Evolutionary conservation across 1,140 invertebrate genomes (phyloP).

Genomic region (Drosophila watanabei): DNA sequence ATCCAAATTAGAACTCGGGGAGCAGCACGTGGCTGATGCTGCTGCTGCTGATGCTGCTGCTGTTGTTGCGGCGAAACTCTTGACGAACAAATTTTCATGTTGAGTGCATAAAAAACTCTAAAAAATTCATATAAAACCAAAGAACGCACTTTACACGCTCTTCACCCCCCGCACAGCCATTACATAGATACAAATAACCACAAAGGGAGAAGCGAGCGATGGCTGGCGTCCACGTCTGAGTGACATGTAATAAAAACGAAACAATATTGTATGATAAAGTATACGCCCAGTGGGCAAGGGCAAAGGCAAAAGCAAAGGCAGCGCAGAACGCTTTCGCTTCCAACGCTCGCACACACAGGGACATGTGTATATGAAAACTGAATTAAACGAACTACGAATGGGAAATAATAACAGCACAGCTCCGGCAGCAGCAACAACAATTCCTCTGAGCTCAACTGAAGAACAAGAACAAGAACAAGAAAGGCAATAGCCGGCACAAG

Average conservation of each 20-base stretch:
- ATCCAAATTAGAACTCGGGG: constrained; percentile 69
- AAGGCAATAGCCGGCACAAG: constrained; percentile 73
- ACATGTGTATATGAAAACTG: constrained; percentile 80
- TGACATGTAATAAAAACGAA: constrained; percentile 84
- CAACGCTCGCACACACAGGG: constrained; percentile 14
- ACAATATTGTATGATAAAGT: constrained; percentile 84
- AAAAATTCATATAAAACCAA: constrained; percentile 83
- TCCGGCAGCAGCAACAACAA: constrained; percentile 53
- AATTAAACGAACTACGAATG: constrained; percentile 84
- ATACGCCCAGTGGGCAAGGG: constrained; percentile 79
- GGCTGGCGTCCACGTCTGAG: constrained; percentile 67
- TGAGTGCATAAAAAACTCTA: constrained; percentile 83
- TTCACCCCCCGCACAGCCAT: constrained; percentile 21
- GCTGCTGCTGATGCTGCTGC: constrained; percentile 19
- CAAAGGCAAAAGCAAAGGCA: constrained; percentile 21
- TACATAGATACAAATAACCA: constrained; percentile 48
- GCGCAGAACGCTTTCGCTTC: neutral
- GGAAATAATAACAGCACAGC: constrained; percentile 70
- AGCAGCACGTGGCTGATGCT: constrained; percentile 56
- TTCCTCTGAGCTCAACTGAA: constrained; percentile 27
- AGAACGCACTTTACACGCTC: constrained; percentile 82
- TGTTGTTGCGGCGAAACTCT: constrained; percentile 70
- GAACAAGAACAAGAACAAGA: constrained; percentile 65
- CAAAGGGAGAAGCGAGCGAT: constrained; percentile 44
- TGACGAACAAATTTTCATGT: constrained; percentile 79